A percentile compares a stretch with the other conserved stretches of the same genome.
Evolutionary conservation across 2,113 vertebrate genomes (phyloP).

Genomic region (Vulpes ferrilata): DNA sequence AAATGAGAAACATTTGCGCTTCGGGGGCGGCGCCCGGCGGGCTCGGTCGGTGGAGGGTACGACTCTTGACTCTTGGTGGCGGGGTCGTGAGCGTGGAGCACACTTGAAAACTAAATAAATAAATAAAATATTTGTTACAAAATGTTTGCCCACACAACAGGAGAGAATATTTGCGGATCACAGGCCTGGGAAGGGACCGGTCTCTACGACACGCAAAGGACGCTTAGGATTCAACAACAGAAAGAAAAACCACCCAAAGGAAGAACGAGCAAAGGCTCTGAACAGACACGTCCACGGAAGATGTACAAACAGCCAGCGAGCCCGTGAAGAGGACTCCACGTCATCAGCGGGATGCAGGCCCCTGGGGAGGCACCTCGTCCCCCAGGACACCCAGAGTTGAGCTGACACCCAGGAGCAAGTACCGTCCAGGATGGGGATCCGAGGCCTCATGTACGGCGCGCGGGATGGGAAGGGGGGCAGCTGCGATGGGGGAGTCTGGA

Average conservation of each 20-base stretch:
- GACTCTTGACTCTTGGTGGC: background rate
- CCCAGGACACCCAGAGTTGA: rapidly evolving
- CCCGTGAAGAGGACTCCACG: background rate
- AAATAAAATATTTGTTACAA: too few species aligned
- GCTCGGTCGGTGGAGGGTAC: background rate
- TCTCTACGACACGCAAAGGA: too few species aligned
- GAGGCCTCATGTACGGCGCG: rapidly evolving
- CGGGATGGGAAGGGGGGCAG: rapidly evolving
- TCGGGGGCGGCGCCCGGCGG: background rate
- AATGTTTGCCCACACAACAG: background rate
- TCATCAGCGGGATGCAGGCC: too few species aligned
- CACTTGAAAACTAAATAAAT: background rate
- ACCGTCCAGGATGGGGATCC: background rate
- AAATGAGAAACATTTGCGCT: background rate
- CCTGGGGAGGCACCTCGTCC: background rate
- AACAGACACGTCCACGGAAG: background rate
- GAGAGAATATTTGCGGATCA: background rate
- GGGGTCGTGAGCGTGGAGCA: background rate
- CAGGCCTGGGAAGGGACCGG: rapidly evolving
- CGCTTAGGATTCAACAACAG: background rate
- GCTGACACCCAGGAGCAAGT: background rate
- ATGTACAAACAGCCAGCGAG: background rate
- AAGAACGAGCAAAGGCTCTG: background rate
- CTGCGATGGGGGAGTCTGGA: background rate
- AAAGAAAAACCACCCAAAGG: background rate